Percentiles rank a stretch among this genome's conserved stretches.
These are phyloP conservation scores for Notolepis coatsorum DNA, from an alignment of 2,797 vertebrate species.

Conservation along the genomic window DNA sequence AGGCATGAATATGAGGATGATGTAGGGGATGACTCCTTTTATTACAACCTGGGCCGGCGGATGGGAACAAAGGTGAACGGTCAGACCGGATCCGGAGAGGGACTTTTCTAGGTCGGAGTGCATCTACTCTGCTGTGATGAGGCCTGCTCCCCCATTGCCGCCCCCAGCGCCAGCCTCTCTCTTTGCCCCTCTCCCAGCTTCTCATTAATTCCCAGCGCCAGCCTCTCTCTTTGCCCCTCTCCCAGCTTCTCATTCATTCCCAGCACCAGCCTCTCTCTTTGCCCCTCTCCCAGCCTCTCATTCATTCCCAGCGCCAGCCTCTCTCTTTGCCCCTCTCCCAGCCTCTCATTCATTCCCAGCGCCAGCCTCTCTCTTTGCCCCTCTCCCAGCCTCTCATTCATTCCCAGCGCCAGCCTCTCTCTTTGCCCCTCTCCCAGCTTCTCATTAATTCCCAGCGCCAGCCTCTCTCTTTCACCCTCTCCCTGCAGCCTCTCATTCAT, in stretches of 20 bases:
- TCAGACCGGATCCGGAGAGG: not conserved
- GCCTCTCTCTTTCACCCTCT: not conserved
- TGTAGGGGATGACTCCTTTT: conserved; percentile 28
- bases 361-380: not conserved
- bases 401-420: not conserved
- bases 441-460: not conserved
- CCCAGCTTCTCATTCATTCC: not conserved
- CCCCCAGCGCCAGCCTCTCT: not conserved
- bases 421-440: not conserved
- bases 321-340: not conserved
- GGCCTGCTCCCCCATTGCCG: not conserved
- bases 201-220: not conserved
- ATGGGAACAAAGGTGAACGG: conserved; percentile 3
- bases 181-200: not conserved
- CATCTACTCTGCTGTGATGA: conserved; percentile 51
- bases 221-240: too few relatives aligned
- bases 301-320: conserved; percentile 21
- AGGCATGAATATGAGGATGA: conserved; percentile 34
- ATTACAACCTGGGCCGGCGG: conserved; percentile 47
- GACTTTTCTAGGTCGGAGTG: conserved; percentile 9
- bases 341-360: too few relatives aligned
- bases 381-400: not conserved
- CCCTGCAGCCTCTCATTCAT: not conserved
- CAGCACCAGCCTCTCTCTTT: conserved; percentile 23
- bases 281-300: conserved; percentile 15